Base-by-base conservation (phyloP, 92 coral and sea anemone species). In the Siderastrea radians region DNA sequence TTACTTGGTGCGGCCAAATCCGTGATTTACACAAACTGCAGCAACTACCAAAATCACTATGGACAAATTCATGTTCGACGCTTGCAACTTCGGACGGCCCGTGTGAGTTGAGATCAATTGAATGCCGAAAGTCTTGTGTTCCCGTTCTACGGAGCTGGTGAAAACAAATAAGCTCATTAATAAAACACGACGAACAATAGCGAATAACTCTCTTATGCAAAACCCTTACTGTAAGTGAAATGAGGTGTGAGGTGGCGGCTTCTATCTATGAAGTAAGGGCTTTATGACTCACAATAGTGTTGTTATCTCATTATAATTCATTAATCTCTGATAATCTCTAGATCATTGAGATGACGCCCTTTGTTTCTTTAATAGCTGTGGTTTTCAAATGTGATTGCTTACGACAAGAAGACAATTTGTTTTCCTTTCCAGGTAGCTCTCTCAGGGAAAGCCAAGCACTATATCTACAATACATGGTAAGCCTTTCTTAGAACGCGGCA, bases 91-190 rank as follows among this genome's bases (percentile, higher is more conserved):
- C 8, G 12, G 15, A 46, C 57, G 58, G 54, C 26, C 68, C 59
- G 86, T 58, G 86, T 68, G 64, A 15, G 77, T 55, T 82, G 15
- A 57, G 68, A 57, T 69, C 68, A 70, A 54, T 64, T 3, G 58
- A 70, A 70, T 82, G 78, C 78, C 86, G 86, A 46, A 82, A 38
- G n/a, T 15, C 78, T 47, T 82, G 78, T 69, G 86, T 82, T 44
- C 67, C 15, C 63, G 57, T 70, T 70, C 7, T 80, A 16, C 6
- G 57, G 54, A 50, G 86, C 45, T 82, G 68, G 54, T 5, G 53
- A 82, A 81, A 82, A 82, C 86, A 82, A 82, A 82, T 47, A 82
- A 82, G 11, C 69, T 82, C 86, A 82, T 82, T 82, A 82, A 46
- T 16, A 55, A 81, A 47, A 13, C 86, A 63, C 61, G n/a, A 49